These are phyloP conservation scores for Epizoanthus fatuus DNA, from an alignment of 92 coral and sea anemone genomes.

Conservation along the genomic window DNA sequence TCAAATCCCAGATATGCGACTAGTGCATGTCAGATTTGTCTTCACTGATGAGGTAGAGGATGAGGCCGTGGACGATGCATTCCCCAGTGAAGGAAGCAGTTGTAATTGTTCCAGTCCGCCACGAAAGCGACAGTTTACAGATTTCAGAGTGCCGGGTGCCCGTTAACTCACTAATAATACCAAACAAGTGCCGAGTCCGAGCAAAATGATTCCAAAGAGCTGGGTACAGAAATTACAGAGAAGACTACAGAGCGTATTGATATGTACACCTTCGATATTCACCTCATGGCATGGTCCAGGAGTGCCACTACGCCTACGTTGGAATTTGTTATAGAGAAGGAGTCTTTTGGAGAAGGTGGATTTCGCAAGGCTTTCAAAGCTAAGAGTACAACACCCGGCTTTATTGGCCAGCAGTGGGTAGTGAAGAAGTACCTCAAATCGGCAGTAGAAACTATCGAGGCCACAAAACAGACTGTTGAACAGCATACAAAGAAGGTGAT, in stretches of 20 bases:
- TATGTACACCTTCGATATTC: slow-evolving; percentile 43
- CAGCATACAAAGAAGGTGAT: slow-evolving; percentile 61
- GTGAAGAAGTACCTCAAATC: slow-evolving; percentile 61
- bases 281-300: slow-evolving; percentile 53
- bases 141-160: too few relatives aligned
- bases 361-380: slow-evolving; percentile 62
- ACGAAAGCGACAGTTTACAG: too few relatives aligned
- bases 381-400: slow-evolving; percentile 12
- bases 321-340: slow-evolving; percentile 41
- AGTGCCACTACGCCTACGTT: slow-evolving; percentile 19
- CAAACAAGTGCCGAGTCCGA: slow-evolving; percentile 38
- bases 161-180: background rate
- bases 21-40: background rate
- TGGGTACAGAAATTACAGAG: slow-evolving; percentile 57
- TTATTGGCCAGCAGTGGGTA: slow-evolving; percentile 46
- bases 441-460: slow-evolving; percentile 8
- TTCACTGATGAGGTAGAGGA: too few relatives aligned
- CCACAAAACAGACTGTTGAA: slow-evolving; percentile 41
- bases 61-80: too few relatives aligned
- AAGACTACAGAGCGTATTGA: slow-evolving; percentile 43
- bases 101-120: too few relatives aligned
- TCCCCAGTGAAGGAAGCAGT: too few relatives aligned
- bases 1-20: slow-evolving; percentile 40
- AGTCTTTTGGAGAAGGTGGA: slow-evolving; percentile 40
- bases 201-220: slow-evolving; percentile 66